These are phyloP conservation scores for Crossocerus cetratus DNA, from an alignment of 2,888 invertebrate species.

Conservation along the genomic window DNA sequence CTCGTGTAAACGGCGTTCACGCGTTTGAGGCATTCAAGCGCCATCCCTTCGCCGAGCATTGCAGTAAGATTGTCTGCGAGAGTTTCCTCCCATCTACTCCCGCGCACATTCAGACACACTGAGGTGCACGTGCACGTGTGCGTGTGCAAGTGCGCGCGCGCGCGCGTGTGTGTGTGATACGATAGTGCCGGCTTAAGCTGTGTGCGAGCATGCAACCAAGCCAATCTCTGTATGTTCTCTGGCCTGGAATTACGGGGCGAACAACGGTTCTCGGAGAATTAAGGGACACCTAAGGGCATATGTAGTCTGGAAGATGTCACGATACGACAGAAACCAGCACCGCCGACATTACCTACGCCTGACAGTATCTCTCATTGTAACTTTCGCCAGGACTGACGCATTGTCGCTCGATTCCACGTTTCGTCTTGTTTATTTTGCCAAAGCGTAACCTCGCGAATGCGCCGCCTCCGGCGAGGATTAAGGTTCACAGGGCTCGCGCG, in stretches of 20 bases:
- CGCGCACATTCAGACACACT: too few species aligned
- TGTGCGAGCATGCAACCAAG: conserved; percentile 63
- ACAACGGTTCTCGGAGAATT: conserved; percentile 60
- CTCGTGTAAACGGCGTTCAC: conserved; percentile 42
- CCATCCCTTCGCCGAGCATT: conserved; percentile 26
- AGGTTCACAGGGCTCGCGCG: too few species aligned
- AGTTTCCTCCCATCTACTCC: too few species aligned
- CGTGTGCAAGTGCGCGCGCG: not conserved
- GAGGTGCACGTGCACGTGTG: not conserved
- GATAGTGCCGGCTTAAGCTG: conserved; percentile 54
- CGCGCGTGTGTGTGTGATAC: conserved; percentile 40
- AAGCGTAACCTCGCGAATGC: not conserved
- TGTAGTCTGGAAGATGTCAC: conserved; percentile 55
- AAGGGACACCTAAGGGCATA: conserved; percentile 58
- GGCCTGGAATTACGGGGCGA: conserved; percentile 61
- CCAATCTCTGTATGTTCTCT: conserved; percentile 63
- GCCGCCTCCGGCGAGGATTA: not conserved
- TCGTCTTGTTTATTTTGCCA: not conserved
- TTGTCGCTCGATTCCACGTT: conserved; percentile 22
- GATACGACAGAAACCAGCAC: conserved; percentile 42
- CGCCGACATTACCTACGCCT: not conserved
- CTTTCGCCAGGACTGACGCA: conserved; percentile 31
- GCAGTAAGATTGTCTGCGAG: not conserved
- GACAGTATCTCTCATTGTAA: conserved; percentile 41
- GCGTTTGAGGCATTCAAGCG: conserved; percentile 41